phyloP scores from a whole-genome alignment of 2,888 invertebrate genomes.

The Phoenoteleia sp. region DNA sequence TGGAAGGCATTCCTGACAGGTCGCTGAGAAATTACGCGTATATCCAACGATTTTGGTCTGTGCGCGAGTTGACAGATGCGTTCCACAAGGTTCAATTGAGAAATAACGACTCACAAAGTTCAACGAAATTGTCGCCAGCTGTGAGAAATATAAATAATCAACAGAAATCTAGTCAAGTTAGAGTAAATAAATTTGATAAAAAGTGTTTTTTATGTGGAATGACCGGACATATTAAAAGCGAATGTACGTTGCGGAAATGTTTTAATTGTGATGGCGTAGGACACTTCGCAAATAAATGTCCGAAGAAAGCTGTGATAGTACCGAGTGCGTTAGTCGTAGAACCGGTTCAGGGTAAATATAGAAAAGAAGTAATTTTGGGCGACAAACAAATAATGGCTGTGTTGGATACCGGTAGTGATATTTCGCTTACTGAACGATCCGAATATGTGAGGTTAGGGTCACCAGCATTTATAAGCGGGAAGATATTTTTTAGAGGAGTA shows the following conservation, averaged over 20 bases:
- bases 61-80: not conserved
- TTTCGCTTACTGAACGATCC: slow-evolving; percentile 17
- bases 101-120: too few species aligned
- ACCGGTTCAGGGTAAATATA: slow-evolving; percentile 21
- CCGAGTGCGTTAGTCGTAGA: not conserved
- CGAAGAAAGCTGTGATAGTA: not conserved
- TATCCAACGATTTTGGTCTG: slow-evolving; percentile 19
- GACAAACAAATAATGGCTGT: not conserved
- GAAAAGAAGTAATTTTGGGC: not conserved
- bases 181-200: not conserved
- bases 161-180: not conserved
- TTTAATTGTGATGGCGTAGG: slow-evolving; percentile 29
- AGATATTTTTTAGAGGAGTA: slow-evolving; percentile 24
- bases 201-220: slow-evolving; percentile 7
- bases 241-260: slow-evolving; percentile 10
- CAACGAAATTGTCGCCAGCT: too few species aligned
- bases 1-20: not conserved
- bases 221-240: slow-evolving; percentile 13
- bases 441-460: slow-evolving; percentile 29
- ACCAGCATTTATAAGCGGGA: not conserved
- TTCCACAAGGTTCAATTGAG: not conserved
- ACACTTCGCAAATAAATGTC: slow-evolving; percentile 22
- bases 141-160: too few species aligned
- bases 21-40: slow-evolving; percentile 47
- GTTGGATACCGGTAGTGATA: slow-evolving; percentile 27